phyloP scores from a whole-genome alignment of 1,140 invertebrate species.

The Macrocentrus cingulum region DNA sequence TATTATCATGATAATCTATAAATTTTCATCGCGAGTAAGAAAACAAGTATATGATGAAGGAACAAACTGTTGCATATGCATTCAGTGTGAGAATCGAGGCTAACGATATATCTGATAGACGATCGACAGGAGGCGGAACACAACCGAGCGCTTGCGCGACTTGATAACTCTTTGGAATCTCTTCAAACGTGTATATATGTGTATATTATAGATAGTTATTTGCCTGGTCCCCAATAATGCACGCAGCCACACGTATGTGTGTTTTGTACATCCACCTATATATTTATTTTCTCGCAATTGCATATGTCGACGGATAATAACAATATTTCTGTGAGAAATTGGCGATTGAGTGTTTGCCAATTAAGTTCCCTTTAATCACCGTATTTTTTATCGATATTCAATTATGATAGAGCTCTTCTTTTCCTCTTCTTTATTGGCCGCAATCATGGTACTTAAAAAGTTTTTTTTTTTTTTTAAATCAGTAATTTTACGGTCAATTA shows the following conservation, averaged over 20 bases:
- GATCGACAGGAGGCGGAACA: constrained; percentile 11
- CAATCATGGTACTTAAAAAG: no score
- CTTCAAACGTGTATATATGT: not conserved
- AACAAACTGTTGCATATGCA: constrained; percentile 6
- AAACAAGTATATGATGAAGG: not conserved
- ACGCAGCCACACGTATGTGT: not conserved
- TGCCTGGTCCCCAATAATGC: no score
- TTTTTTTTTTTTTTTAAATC: no score
- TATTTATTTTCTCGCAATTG: not conserved
- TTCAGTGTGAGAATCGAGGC: constrained; percentile 1
- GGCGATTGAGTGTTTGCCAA: constrained; percentile 10
- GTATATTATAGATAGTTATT: not conserved
- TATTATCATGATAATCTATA: no score
- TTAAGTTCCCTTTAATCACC: not conserved
- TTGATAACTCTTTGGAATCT: constrained; percentile 8
- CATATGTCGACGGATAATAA: not conserved
- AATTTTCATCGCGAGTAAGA: not conserved
- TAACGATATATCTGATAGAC: constrained; percentile 15
- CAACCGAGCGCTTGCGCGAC: not conserved
- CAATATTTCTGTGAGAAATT: constrained; percentile 5
- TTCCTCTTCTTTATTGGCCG: not conserved
- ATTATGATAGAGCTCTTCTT: not conserved
- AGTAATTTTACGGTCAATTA: no score
- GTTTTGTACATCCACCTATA: not conserved
- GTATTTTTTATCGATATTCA: constrained; percentile 6